Base-by-base conservation (phyloP, 2,888 invertebrate species). In the Mantis religiosa region DNA sequence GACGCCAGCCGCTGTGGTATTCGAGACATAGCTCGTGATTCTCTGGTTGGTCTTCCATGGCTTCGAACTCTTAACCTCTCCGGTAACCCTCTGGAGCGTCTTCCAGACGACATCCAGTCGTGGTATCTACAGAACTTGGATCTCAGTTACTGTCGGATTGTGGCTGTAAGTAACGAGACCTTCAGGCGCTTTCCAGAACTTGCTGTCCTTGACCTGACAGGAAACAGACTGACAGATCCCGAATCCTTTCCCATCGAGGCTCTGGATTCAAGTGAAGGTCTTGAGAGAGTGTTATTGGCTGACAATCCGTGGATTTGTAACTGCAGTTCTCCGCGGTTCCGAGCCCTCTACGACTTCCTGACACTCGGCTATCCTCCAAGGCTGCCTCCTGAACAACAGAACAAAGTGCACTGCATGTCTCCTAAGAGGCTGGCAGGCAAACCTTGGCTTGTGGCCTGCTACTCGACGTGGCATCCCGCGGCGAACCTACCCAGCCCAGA, bases 291-390 rank as follows among this genome's bases (percentile, higher is more conserved):
- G 9, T 34, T 71, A 27, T 85, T 90, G n/a, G 89, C 85, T 12
- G 89, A 90, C 41, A 90, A 90, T 83, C 90, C 89, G 7, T 90
- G 90, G 90, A 89, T 87, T 28, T 90, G 90, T 28, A 85, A 90
- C 28, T 90, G 90, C 30, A 81, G 85, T 28, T 84, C 88, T 8
- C 15, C 82, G 7, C 81, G 85, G 8, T 87, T 90, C 34, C 89
- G 89, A 41, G 14, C 8, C 1, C 84, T 90, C 28, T 90, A 85
- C 83, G 87, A 88, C 27, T 89, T 84, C 84, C 71, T 89, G 41
- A 88, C 85, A 7, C 20, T 25, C 12, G 25, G 8, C 15, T 34
- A 54, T 25, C 89, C 88, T 34, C 28, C 34, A 30, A 89, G 88
- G 83, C 7, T 89, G 12, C 82, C 15, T 15, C 25, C 7, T 3